These are phyloP conservation scores for Dioctria rufipes DNA, from an alignment of 2,888 invertebrate species.

Conservation along the genomic window DNA sequence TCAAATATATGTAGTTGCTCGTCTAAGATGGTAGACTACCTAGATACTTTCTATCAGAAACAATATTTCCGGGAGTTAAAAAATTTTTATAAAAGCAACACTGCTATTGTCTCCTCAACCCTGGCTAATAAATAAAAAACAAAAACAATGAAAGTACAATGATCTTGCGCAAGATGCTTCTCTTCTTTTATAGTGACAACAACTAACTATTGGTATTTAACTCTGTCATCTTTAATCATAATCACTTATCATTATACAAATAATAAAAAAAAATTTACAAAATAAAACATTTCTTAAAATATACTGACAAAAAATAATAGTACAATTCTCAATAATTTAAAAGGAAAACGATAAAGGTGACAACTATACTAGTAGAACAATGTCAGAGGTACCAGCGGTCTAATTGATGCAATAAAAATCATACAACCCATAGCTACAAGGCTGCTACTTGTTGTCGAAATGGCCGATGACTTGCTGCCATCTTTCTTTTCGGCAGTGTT, in stretches of 20 bases:
- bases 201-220: slow-evolving; percentile 38
- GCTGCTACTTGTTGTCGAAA: background rate
- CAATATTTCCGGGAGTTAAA: no score
- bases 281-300: slow-evolving; percentile 44
- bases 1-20: no score
- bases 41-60: no score
- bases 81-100: no score
- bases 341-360: slow-evolving; percentile 39
- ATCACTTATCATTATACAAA: slow-evolving; percentile 35
- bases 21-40: no score
- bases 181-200: slow-evolving; percentile 13
- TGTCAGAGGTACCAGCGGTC: slow-evolving; percentile 25
- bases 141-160: no score
- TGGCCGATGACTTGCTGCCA: slow-evolving; percentile 9
- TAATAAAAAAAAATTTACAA: slow-evolving; percentile 50
- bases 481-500: slow-evolving; percentile 39
- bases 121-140: no score
- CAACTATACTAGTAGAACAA: slow-evolving; percentile 51
- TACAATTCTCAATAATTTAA: slow-evolving; percentile 51
- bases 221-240: slow-evolving; percentile 24
- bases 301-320: slow-evolving; percentile 30
- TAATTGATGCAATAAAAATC: background rate
- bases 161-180: slow-evolving; percentile 9
- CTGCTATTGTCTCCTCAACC: no score
- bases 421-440: background rate